These are phyloP conservation scores for Columbina picui DNA, from an alignment of 2,113 vertebrate genomes.

Conservation along the genomic window DNA sequence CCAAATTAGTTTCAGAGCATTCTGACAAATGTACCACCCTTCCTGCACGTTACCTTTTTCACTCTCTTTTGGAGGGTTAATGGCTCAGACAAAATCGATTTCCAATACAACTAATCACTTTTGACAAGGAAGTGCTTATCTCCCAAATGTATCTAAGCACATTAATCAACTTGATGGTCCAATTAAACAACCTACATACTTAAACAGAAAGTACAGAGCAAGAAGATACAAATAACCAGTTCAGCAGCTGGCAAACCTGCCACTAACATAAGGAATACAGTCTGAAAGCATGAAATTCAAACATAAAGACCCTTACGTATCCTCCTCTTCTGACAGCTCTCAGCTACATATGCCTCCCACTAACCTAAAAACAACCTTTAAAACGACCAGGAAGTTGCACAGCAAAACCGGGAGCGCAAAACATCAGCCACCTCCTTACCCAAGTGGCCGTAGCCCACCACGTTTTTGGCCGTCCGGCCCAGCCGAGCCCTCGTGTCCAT, in stretches of 20 bases:
- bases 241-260: neutral
- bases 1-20: neutral
- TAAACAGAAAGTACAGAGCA: neutral
- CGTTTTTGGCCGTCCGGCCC: constrained; percentile 79
- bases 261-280: neutral
- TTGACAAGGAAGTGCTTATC: neutral
- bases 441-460: constrained; percentile 92
- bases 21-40: neutral
- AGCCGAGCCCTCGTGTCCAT: constrained; percentile 80
- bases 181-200: neutral
- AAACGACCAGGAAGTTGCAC: neutral
- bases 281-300: neutral
- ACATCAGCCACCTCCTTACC: neutral
- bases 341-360: neutral
- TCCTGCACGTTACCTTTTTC: neutral
- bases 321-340: neutral
- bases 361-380: neutral
- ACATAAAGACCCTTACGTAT: neutral
- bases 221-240: neutral
- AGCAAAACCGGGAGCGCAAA: neutral
- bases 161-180: neutral
- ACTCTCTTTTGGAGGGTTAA: neutral
- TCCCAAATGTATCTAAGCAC: neutral
- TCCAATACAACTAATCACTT: neutral
- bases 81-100: neutral